Base-by-base conservation (phyloP, 1,140 invertebrate species). In the Tetranychus urticae region DNA sequence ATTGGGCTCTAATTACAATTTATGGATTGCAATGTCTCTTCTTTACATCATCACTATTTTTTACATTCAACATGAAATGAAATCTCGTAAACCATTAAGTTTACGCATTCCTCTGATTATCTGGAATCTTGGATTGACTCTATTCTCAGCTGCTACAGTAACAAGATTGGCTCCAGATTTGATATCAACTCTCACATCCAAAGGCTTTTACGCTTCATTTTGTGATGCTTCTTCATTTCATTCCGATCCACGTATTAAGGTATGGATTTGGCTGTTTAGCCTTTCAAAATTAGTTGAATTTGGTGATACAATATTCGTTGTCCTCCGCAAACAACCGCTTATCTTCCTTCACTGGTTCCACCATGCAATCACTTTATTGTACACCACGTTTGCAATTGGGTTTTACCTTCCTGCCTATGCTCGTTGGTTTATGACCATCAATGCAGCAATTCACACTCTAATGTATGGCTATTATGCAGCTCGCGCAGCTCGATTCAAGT, bases 391-490 rank as follows among this genome's bases (percentile, higher is more conserved):
- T 23, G 87, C 88, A 4, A 96, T 93, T 74, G 85, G 86, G 13
- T 88, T 96, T 71, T 91, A 92, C 76, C 93, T 90, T 13, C 84
- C 90, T n/a, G 87, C 88, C 6, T 93, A 88, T 54, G 93, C 88
- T 52, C 78, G 90, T 58, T 98, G 93, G 92, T 97, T 94, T 73
- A 87, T 97, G 69, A 86, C 90, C 23, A 94, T 98, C 86, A 98
- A 98, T 75, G 97, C 80, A 78, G 66, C 80, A 96, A 91, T 98
- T 33, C 94, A 98, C 75, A 87, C 89, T 63, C 77, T 94, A 65
- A 98, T 98, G 94, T 97, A 97, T 75, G 82, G 85, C 3, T 98
- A 97, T 74, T 97, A 94, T 73, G 87, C 87, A 0, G 72, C 94
- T 6, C 80, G 84, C 65, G 87, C 90, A 52, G 82, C 93, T 78